Evolutionary conservation across 1,140 invertebrate genomes (phyloP).

Genomic region (Ceratina calcarata): DNA sequence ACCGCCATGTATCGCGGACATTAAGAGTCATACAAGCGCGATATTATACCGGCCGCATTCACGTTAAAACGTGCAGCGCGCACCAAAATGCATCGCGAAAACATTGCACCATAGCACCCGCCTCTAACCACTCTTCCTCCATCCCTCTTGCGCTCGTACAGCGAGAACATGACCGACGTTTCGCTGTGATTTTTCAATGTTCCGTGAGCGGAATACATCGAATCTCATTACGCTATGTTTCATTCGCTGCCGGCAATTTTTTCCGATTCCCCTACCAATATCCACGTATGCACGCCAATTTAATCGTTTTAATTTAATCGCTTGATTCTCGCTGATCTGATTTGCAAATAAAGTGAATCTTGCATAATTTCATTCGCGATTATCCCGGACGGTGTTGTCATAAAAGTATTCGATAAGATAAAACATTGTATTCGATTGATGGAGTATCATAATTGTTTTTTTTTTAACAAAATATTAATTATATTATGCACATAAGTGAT

Average conservation of each 20-base stretch:
- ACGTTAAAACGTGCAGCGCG: constrained; percentile 29
- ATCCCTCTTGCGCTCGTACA: too few species aligned
- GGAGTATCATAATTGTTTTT: neutral
- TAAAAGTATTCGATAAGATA: neutral
- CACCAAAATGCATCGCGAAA: constrained; percentile 30
- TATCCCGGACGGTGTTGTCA: neutral
- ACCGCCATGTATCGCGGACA: constrained; percentile 33
- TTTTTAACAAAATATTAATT: neutral
- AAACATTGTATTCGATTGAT: neutral
- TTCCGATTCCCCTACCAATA: neutral
- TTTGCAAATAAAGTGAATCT: neutral
- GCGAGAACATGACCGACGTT: neutral
- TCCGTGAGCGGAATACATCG: constrained; percentile 23
- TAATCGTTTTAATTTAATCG: neutral
- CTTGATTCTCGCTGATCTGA: neutral
- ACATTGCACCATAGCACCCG: constrained; percentile 1
- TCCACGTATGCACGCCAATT: neutral
- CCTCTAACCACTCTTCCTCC: neutral
- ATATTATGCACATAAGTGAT: too few species aligned
- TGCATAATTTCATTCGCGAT: neutral
- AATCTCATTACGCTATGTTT: neutral
- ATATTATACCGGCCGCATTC: constrained; percentile 27
- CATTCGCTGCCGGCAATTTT: neutral
- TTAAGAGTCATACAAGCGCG: constrained; percentile 36
- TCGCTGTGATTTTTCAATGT: constrained; percentile 33